These are phyloP conservation scores for Microtus obscurus DNA, from an alignment of 2,797 vertebrate species.

Conservation along the genomic window DNA sequence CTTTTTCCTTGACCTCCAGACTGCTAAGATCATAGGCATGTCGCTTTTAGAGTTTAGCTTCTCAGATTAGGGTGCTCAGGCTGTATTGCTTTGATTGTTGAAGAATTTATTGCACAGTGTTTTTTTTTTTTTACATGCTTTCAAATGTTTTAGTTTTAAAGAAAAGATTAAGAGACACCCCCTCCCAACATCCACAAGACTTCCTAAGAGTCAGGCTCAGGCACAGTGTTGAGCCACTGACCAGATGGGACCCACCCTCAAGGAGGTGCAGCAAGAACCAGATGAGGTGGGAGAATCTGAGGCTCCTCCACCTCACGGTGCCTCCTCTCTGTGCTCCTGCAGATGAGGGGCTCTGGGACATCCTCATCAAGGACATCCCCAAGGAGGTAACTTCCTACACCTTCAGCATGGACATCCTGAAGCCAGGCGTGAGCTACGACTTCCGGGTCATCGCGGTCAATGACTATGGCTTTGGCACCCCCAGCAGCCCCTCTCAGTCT, in stretches of 20 bases:
- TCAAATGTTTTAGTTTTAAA: neutral
- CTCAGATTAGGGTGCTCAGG: neutral
- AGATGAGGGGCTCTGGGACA: constrained; percentile 99
- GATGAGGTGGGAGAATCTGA: neutral
- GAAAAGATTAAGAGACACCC: neutral
- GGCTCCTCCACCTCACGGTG: rapidly evolving
- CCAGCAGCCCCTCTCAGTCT: constrained; percentile 95
- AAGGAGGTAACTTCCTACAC: constrained; percentile 98
- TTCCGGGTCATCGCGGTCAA: constrained; percentile 98
- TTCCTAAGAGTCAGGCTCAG: neutral
- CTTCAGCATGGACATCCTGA: constrained; percentile 97
- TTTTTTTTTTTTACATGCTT: neutral
- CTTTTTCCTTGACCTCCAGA: neutral
- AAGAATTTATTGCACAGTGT: neutral
- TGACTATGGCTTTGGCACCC: constrained; percentile 96
- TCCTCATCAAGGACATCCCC: constrained; percentile 98
- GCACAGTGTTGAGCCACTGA: rapidly evolving
- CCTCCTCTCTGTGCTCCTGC: constrained; percentile 43
- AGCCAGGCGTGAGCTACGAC: constrained; percentile 97
- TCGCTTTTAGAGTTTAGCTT: neutral
- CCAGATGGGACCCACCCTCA: rapidly evolving
- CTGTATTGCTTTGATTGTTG: neutral
- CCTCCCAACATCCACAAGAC: neutral
- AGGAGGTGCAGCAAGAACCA: neutral
- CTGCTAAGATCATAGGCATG: neutral